phyloP scores from a whole-genome alignment of 1,140 invertebrate genomes.

The Diorhabda carinulata region DNA sequence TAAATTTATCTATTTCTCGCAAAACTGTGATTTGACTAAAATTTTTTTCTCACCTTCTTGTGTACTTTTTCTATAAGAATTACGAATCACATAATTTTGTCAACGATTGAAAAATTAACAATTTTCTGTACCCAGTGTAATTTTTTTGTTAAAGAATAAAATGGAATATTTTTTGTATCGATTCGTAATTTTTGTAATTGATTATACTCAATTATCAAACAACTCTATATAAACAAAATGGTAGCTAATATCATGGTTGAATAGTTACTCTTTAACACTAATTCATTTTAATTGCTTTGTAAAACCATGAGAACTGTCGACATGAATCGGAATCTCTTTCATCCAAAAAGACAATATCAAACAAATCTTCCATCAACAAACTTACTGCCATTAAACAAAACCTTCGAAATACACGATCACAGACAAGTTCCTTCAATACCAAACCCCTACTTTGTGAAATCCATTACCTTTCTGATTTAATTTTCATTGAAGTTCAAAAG shows the following conservation, averaged over 20 bases:
- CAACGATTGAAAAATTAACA: too few species aligned
- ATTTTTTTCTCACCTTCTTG: too few species aligned
- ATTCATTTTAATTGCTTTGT: neutral
- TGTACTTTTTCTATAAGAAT: too few species aligned
- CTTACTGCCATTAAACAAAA: conserved; percentile 3
- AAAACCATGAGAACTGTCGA: neutral
- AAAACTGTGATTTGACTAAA: too few species aligned
- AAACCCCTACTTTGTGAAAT: conserved; percentile 11
- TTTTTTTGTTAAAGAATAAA: too few species aligned
- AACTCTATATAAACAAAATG: neutral
- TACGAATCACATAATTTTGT: too few species aligned
- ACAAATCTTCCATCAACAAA: conserved; percentile 5
- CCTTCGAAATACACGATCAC: conserved; percentile 1
- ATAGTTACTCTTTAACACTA: neutral
- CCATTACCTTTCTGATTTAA: conserved; percentile 12
- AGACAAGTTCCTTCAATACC: conserved; percentile 6
- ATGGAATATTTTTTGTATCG: too few species aligned
- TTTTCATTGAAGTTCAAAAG: conserved; percentile 13
- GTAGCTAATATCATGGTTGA: neutral
- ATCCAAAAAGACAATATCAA: conserved; percentile 3
- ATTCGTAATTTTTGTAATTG: too few species aligned
- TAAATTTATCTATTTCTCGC: too few species aligned
- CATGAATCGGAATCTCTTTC: neutral
- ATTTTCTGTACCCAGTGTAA: too few species aligned
- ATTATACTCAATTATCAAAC: too few species aligned